Percentiles rank a stretch among this genome's conserved stretches.
These are phyloP conservation scores for Hippolais icterina DNA, from an alignment of 2,113 vertebrate species.

Conservation along the genomic window DNA sequence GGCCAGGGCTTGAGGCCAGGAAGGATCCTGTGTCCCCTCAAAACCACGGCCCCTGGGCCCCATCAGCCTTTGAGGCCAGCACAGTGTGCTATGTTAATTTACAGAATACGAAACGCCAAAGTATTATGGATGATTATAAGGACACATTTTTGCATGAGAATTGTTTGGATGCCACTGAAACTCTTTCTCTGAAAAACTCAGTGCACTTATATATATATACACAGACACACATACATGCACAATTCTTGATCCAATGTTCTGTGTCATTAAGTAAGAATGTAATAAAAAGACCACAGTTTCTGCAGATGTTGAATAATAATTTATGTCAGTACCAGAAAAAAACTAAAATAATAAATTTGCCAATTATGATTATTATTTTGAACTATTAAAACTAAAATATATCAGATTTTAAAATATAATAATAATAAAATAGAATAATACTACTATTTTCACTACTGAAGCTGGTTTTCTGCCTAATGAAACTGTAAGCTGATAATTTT, in stretches of 20 bases:
- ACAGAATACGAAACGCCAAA: not conserved
- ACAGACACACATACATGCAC: not conserved
- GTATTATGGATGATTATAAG: not conserved
- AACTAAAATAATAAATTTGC: fast-evolving
- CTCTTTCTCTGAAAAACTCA: not conserved
- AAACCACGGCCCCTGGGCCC: too few species aligned
- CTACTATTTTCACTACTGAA: not conserved
- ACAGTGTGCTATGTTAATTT: not conserved
- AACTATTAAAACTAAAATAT: not conserved
- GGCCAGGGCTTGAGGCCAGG: too few species aligned
- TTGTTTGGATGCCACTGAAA: not conserved
- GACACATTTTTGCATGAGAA: not conserved
- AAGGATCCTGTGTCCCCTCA: too few species aligned
- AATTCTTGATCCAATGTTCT: not conserved
- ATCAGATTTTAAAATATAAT: not conserved
- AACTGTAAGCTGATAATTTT: not conserved
- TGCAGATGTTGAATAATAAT: not conserved
- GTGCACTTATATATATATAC: too few species aligned
- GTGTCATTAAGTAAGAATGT: fast-evolving
- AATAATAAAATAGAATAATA: not conserved
- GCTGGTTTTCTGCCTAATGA: not conserved
- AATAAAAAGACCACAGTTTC: not conserved
- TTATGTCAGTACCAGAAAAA: not conserved
- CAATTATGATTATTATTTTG: not conserved
- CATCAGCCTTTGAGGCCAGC: too few species aligned